Evolutionary conservation across 23 tunicate genomes (phyloP), one percentile per base, ranked within the genome.

Genomic region (Ciona savignyi): DNA sequence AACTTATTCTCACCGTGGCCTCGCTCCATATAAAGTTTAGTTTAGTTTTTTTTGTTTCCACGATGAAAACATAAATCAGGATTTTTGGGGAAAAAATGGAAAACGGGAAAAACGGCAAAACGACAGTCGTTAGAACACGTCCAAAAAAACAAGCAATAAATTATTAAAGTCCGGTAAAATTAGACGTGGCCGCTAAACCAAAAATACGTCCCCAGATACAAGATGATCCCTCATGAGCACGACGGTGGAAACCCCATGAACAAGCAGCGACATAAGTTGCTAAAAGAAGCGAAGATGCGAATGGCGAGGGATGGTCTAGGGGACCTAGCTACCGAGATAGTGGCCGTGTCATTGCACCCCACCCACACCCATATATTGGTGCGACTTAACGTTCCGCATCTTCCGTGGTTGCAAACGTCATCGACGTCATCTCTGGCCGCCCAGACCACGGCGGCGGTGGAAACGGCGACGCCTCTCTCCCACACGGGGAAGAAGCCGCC

Each of bases 191-290:
- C n/a, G n/a, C n/a, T n/a, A n/a, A n/a, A n/a, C n/a, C n/a, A n/a
- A n/a, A n/a, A n/a, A n/a, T n/a, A 30, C n/a, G 26, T 72, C 25
- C 63, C 63, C 31, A 84, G 89, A 75, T 84, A 84, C 66, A 84
- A 63, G 60, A 84, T 84, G 89, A 72, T 84, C 27, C 78, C 70
- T 11, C 89, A 84, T 64, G 30, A 30, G 2, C 77, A 74, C 74
- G 89, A 84, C 65, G 23, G 66, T 29, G 82, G 82, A 0, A 84
- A 84, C 51, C 89, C 89, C 0, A 64, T 69, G 6, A 84, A 84
- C 78, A 30, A 25, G 30, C 27, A 51, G 22, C 82, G 89, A 2
- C 77, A 77, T 29, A 70, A 70, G 63, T 82, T 84, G 27, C 65
- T 84, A 4, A 77, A 77, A 62, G 28, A 31, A 29, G 81, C 89